Percentiles rank a stretch among this genome's conserved stretches.
phyloP scores from a whole-genome alignment of 2,113 vertebrate species.

The Arothron firmamentum region DNA sequence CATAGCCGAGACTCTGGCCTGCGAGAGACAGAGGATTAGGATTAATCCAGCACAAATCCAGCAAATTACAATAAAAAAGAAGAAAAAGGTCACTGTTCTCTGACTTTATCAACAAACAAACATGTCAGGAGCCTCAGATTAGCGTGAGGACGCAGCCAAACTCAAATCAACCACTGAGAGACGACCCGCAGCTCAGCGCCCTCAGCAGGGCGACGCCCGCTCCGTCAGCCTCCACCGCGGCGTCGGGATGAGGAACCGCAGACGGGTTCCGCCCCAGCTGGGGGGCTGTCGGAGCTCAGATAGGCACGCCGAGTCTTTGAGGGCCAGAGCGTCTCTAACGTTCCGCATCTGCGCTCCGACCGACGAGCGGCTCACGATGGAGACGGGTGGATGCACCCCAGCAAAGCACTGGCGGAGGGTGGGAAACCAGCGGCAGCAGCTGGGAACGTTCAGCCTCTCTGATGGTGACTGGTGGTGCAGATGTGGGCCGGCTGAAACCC shows the following conservation, averaged over 20 bases:
- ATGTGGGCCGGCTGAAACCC: slow-evolving; percentile 64
- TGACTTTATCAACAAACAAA: too few species aligned
- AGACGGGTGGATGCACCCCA: slow-evolving; percentile 7
- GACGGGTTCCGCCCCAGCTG: slow-evolving; percentile 49
- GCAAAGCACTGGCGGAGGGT: slow-evolving; percentile 21
- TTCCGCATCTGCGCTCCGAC: not conserved
- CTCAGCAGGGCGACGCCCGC: too few species aligned
- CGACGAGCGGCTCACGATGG: slow-evolving; percentile 20
- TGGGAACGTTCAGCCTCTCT: slow-evolving; percentile 53
- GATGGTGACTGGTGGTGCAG: slow-evolving; percentile 50
- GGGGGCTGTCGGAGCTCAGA: slow-evolving; percentile 21
- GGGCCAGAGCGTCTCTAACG: slow-evolving; percentile 11
- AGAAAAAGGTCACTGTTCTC: too few species aligned
- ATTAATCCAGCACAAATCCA: slow-evolving; percentile 13
- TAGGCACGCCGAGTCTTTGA: not conserved
- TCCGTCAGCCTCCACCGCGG: too few species aligned
- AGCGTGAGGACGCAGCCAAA: too few species aligned
- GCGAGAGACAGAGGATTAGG: slow-evolving; percentile 39
- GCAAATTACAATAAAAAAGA: too few species aligned
- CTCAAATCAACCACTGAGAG: too few species aligned
- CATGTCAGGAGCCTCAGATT: too few species aligned
- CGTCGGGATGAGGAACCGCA: too few species aligned
- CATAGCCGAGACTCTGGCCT: slow-evolving; percentile 98
- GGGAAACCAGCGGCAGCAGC: slow-evolving; percentile 35
- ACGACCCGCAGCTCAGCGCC: too few species aligned